phyloP scores from a whole-genome alignment of 1,140 invertebrate genomes.

The Melanaphis sacchari region DNA sequence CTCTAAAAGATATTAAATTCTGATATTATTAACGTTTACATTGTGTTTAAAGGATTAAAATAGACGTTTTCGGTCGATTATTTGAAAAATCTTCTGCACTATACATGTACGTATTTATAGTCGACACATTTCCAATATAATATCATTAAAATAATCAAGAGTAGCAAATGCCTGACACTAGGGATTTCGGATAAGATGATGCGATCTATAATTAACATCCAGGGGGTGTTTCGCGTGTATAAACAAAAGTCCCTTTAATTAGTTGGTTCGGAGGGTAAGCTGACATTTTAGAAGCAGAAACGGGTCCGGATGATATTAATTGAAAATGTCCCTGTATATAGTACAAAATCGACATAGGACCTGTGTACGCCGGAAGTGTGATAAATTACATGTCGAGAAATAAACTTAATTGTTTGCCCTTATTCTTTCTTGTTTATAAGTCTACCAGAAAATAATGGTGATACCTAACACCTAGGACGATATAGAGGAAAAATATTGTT shows the following conservation, averaged over 20 bases:
- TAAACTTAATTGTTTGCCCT: conserved; percentile 34
- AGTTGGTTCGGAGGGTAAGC: conserved; percentile 7
- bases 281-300: conserved; percentile 20
- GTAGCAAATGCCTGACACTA: conserved; percentile 16
- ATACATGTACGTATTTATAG: not conserved
- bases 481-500: not conserved
- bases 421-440: too few species aligned
- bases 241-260: conserved; percentile 55
- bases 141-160: conserved; percentile 24
- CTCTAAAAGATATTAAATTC: not conserved
- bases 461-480: not conserved
- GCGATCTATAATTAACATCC: conserved; percentile 51
- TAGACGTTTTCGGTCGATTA: not conserved
- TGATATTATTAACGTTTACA: not conserved
- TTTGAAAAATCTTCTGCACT: not conserved
- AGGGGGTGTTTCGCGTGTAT: not conserved
- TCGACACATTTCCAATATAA: conserved; percentile 6
- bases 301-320: conserved; percentile 38
- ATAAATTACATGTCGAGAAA: conserved; percentile 36
- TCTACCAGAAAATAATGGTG: not conserved
- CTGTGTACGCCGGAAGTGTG: conserved; percentile 7
- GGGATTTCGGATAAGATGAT: conserved; percentile 38
- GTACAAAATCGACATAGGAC: conserved; percentile 37
- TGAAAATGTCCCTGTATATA: conserved; percentile 48
- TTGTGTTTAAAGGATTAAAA: not conserved